These are phyloP conservation scores for Cantharis rufa DNA, from an alignment of 2,888 invertebrate species.

Conservation along the genomic window DNA sequence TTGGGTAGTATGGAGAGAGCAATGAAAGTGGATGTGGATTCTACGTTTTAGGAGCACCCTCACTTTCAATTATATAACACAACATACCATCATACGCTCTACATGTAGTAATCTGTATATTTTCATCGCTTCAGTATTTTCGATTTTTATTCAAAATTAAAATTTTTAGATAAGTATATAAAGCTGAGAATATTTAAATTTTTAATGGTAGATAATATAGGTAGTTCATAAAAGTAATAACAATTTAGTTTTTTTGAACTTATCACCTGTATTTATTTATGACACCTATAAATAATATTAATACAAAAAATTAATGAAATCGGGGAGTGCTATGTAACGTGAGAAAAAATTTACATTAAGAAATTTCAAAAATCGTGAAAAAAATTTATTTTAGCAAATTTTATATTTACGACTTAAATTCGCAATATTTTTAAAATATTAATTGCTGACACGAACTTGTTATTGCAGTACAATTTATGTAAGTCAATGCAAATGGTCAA, in stretches of 20 bases:
- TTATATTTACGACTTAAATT: background rate
- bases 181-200: no score
- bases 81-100: background rate
- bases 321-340: background rate
- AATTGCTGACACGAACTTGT: background rate
- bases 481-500: background rate
- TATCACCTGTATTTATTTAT: background rate
- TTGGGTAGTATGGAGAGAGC: background rate
- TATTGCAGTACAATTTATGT: background rate
- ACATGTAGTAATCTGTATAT: background rate
- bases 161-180: no score
- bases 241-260: background rate
- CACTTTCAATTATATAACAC: background rate
- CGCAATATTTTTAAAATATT: background rate
- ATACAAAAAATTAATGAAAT: background rate
- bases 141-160: no score
- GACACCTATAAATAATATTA: background rate
- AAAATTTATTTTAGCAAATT: background rate
- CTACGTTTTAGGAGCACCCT: background rate
- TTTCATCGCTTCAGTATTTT: no score
- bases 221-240: background rate
- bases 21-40: background rate
- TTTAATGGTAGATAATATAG: no score
- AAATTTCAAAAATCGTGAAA: background rate
- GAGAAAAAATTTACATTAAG: background rate